Evolutionary conservation across 2,888 invertebrate species (phyloP), one percentile per base, ranked within the genome.

Genomic region (Chymomyza amoena): DNA sequence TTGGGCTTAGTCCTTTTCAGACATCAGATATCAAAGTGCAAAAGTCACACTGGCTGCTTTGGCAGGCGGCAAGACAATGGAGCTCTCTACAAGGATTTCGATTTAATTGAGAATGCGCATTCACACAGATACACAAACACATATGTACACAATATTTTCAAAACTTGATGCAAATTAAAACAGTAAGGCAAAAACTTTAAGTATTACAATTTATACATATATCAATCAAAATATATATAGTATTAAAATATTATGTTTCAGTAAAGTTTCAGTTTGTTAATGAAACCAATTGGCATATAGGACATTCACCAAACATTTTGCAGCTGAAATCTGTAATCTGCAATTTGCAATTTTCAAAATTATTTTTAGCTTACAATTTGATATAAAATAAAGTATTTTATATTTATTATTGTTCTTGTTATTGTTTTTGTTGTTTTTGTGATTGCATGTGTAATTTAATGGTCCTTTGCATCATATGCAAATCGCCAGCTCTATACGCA

Each of bases 221-320:
- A 25, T 25, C 25, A 4, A 25, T 32, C 32, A 32, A 32, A 25
- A 25, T 25, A 25, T 25, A 25, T 25, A 20, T 20, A 25, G 25
- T 32, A 32, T 32, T 32, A 10, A 15, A 60, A 28, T 15, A 36
- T 32, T 15, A 28, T 59, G 32, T 60, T 36, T 9, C 25, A n/a
- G 32, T 32, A 59, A 20, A 20, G 54, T 32, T 32, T 56, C n/a
- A 20, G 10, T 52, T 56, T 25, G 54, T 72, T 66, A 64, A 73
- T 68, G 25, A 69, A 78, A 87, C 88, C 89, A 89, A 90, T 90
- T 89, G 90, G 89, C 90, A 90, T 89, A 84, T 85, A 88, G 87
- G 90, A 90, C 90, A 90, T 90, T 90, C 90, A 90, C 90, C 90
- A 90, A 90, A 85, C 83, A 64, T 79, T 61, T 51, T 52, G 61